Evolutionary conservation across 2,113 vertebrate genomes (phyloP), one percentile per base, ranked within the genome.

Genomic region (Tetrao urogallus): DNA sequence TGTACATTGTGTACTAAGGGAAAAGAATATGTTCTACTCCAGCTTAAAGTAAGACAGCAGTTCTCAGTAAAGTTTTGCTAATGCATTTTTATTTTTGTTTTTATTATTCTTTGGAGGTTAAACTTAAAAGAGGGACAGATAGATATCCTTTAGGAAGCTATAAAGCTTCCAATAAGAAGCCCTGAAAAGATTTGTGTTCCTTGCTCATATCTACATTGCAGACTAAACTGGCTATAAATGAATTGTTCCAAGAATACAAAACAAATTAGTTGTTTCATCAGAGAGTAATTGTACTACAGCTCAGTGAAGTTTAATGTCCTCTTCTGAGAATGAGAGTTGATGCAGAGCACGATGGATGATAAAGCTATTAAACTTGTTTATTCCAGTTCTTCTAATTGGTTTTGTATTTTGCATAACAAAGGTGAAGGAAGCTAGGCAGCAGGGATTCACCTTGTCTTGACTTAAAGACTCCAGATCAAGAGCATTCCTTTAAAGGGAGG

Each of bases 261-360:
- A 65, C 30, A 93, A 94, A 90, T 90, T 88, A 92, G 30, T 28
- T 80, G 45, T 81, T 94, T 93, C 76, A 90, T 86, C 45, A 93
- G 91, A 88, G 50, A 81, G 30, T 86, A 90, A 95, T 90, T 92
- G 40, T 28, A 90, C 21, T n/a, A 74, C 42, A 93, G 60, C 60
- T 82, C 40, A 77, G 18, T 66, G 72, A 13, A 66, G n/a, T 54
- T 83, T 90, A 93, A 88, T 82, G 50, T 2, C 5, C 6, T 66
- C 20, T 77, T 93, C 50, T 42, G 69, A 94, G 69, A 86, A 58
- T 11, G 79, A 63, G 48, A 70, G 19, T 48, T 90, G 58, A 92
- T 83, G 54, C 22, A 76, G 11, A 24, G 5, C n/a, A 50, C 83
- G 86, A 66, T 77, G 42, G 21, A 90, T 74, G 18, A 16, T 20